Evolutionary conservation across 2,797 vertebrate genomes (phyloP), one percentile per base, ranked within the genome.

Genomic region (Naso thynnoides): DNA sequence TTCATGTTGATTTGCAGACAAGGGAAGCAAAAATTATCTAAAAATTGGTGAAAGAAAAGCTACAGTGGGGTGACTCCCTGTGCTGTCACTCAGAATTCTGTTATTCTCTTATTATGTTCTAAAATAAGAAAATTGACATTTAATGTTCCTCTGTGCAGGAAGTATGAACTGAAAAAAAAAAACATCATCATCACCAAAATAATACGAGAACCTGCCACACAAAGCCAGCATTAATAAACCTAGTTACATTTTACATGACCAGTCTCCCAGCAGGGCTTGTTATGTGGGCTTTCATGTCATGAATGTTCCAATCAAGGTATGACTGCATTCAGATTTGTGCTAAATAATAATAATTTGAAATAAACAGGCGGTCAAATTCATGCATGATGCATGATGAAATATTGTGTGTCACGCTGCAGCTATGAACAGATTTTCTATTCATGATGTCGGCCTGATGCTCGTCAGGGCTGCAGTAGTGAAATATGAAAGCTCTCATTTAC

Each of bases 281-380:
- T 41, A 63, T 57, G 27, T 33, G 62, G 52, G 76, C 59, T 71
- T 85, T 80, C 54, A 79, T 39, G 23, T 7, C 52, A 72, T 67
- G 47, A 87, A 84, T 77, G 66, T 29, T 54, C 61, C 50, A 78
- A 76, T 81, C 44, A 81, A 73, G 42, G 19, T 55, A 0, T 58
- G 56, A 81, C 26, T 79, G 72, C 50, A 24, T 72, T 69, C 65
- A 53, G 15, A 55, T 21, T 42, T 44, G n/a, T 13, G 8, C 9
- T 36, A 36, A 36, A 36, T 36, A 29, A 2, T 1, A 53, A 26
- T 61, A 48, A 75, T 77, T 60, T 82, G 48, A 56, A 56, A 61
- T 49, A 72, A 73, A 86, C 10, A 52, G 29, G 26, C 56, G 61
- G 60, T 66, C 58, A 42, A 21, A 16, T 50, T 57, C 26, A 47